Conservation (phyloP, 2,888 invertebrate genomes). For the Cephus pulcher region DNA sequence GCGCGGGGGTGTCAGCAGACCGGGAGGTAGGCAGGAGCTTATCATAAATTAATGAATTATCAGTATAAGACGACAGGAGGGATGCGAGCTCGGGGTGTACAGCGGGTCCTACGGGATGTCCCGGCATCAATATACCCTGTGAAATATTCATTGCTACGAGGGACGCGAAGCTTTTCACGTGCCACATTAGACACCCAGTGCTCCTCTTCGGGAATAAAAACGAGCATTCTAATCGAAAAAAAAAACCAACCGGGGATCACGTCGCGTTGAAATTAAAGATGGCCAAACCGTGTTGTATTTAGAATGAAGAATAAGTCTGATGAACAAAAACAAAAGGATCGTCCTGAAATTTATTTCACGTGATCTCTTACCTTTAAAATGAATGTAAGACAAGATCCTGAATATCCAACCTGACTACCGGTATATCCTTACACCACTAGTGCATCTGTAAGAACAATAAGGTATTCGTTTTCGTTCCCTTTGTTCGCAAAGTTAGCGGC, state of each 20-base stretch:
- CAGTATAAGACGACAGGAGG: conserved; percentile 40
- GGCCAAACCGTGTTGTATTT: neutral
- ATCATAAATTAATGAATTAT: conserved; percentile 65
- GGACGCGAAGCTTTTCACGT: neutral
- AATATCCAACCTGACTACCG: neutral
- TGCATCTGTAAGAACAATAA: neutral
- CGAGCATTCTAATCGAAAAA: neutral
- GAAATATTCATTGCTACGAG: conserved; percentile 34
- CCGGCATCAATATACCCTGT: conserved; percentile 30
- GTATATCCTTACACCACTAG: neutral
- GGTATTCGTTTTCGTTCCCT: neutral
- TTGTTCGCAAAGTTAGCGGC: neutral
- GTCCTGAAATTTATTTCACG: neutral
- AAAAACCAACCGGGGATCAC: neutral
- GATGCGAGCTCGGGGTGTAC: conserved; percentile 19
- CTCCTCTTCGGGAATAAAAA: neutral
- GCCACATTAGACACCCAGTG: neutral
- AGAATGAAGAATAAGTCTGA: neutral
- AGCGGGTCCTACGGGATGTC: conserved; percentile 22
- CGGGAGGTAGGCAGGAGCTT: conserved; percentile 48
- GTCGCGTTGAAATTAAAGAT: neutral
- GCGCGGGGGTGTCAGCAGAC: conserved; percentile 39
- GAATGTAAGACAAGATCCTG: neutral
- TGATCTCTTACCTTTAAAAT: neutral
- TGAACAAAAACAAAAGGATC: neutral